phyloP scores from a whole-genome alignment of 2,113 vertebrate species.

The Hyperoodon ampullatus region DNA sequence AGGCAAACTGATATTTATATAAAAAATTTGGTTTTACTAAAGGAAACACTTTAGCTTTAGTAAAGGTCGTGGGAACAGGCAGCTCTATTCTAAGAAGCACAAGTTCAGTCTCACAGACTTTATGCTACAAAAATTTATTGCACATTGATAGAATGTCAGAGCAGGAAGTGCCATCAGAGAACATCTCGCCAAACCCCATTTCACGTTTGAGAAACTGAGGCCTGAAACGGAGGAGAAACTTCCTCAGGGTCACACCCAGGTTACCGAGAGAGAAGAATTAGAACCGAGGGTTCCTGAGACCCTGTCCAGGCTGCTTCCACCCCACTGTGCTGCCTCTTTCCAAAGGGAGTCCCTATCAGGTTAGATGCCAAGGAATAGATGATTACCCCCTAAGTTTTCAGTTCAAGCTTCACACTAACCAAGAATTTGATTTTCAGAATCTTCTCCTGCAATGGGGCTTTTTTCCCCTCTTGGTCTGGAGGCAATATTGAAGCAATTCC shows the following conservation, averaged over 20 bases:
- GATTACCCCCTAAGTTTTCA: neutral
- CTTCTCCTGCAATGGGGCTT: neutral
- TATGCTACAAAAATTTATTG: neutral
- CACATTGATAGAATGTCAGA: neutral
- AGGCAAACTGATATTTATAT: neutral
- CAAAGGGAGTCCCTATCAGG: neutral
- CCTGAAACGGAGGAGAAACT: neutral
- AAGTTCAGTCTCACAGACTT: neutral
- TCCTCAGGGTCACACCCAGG: neutral
- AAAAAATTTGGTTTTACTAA: conserved; percentile 29
- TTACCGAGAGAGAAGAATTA: neutral
- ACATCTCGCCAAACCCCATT: neutral
- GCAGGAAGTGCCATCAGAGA: conserved; percentile 40
- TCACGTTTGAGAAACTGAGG: neutral
- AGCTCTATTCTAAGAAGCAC: neutral
- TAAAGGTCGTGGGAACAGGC: neutral
- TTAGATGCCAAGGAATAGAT: neutral
- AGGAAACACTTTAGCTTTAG: neutral
- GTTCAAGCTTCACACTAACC: neutral
- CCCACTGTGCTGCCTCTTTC: neutral
- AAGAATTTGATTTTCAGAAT: neutral
- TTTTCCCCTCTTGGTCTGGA: neutral
- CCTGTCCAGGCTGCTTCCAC: neutral
- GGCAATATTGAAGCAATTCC: conserved; percentile 34
- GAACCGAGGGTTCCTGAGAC: neutral